phyloP scores from a whole-genome alignment of 1,140 invertebrate species.

The Drosophila triauraria region DNA sequence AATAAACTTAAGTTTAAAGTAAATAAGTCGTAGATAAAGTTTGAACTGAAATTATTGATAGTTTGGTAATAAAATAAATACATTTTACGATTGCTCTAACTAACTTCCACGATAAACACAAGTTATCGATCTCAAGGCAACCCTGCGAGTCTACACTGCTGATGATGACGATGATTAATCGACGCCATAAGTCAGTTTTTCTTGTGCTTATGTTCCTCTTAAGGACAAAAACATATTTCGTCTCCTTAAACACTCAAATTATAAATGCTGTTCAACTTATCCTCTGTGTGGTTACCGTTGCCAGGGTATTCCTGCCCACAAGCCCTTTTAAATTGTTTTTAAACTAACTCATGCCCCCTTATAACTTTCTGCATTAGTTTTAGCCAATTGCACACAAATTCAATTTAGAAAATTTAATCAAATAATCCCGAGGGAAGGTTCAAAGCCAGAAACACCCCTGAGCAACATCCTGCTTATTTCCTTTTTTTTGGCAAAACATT shows the following conservation, averaged over 20 bases:
- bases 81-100: too few species aligned
- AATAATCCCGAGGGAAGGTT: constrained; percentile 22
- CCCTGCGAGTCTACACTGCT: not conserved
- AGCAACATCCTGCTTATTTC: not conserved
- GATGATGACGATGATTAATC: not conserved
- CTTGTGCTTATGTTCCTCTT: too few species aligned
- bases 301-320: not conserved
- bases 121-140: too few species aligned
- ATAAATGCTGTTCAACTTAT: not conserved
- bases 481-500: constrained; percentile 16
- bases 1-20: not conserved
- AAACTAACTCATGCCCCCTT: constrained; percentile 6
- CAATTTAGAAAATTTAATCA: constrained; percentile 34
- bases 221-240: too few species aligned
- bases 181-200: not conserved
- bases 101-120: too few species aligned
- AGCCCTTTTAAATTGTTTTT: constrained; percentile 1
- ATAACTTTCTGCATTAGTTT: constrained; percentile 13
- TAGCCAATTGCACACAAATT: constrained; percentile 24
- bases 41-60: too few species aligned
- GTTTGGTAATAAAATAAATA: too few species aligned
- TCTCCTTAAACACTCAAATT: not conserved
- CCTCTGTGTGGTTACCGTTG: not conserved
- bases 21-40: too few species aligned
- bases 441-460: constrained; percentile 8